Conservation (phyloP, 1,140 invertebrate genomes). For the Drosophila bocki region DNA sequence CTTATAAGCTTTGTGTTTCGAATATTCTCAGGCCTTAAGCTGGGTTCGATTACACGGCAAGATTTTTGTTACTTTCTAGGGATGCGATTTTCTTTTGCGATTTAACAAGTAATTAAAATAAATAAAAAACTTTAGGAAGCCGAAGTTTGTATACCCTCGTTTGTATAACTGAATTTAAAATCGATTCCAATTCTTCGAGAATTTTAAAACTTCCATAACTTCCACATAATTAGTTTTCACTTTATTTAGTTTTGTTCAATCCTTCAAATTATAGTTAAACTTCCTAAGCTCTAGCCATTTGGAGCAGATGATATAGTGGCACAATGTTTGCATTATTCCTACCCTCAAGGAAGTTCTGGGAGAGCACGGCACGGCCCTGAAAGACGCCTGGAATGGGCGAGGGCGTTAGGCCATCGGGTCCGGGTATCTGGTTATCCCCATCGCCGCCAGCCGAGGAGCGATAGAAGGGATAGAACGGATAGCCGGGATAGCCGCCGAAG, state of each 20-base stretch:
- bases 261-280: background rate
- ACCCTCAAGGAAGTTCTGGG: conserved; percentile 47
- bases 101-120: no score
- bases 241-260: conserved; percentile 29
- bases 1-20: conserved; percentile 9
- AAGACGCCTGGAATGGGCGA: conserved; percentile 52
- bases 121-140: no score
- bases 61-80: background rate
- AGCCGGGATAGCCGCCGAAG: conserved; percentile 21
- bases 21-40: conserved; percentile 7
- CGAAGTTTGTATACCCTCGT: background rate
- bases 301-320: conserved; percentile 68
- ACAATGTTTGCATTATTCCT: conserved; percentile 48
- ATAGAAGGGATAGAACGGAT: conserved; percentile 51
- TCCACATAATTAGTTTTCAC: background rate
- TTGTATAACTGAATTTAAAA: no score
- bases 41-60: background rate
- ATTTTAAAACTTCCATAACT: background rate
- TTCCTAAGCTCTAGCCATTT: conserved; percentile 50
- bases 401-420: background rate
- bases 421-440: conserved; percentile 22
- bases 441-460: conserved; percentile 51
- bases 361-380: conserved; percentile 49
- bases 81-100: background rate
- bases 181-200: no score